phyloP scores from a whole-genome alignment of 1,140 invertebrate genomes.

The Saxidomus purpurata region DNA sequence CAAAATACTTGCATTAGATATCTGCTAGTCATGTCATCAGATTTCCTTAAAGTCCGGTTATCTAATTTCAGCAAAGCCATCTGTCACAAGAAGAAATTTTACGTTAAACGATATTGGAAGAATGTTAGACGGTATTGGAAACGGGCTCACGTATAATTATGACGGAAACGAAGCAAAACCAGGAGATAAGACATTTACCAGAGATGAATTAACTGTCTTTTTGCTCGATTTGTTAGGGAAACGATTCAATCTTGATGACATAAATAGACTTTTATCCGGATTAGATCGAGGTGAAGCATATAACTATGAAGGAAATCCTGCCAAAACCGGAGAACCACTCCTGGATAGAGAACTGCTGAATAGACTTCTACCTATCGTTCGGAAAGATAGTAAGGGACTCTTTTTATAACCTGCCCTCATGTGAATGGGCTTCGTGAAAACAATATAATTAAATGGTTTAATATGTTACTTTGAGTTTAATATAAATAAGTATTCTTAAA shows the following conservation, averaged over 20 bases:
- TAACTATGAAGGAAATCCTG: neutral
- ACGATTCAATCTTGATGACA: neutral
- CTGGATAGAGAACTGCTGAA: neutral
- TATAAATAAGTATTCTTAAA: too few species aligned
- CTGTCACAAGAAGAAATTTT: neutral
- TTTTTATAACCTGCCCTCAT: too few species aligned
- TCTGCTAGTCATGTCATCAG: too few species aligned
- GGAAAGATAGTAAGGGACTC: too few species aligned
- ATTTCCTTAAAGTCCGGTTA: too few species aligned
- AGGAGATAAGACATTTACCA: neutral
- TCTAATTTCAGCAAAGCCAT: too few species aligned
- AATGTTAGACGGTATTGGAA: neutral
- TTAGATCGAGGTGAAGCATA: neutral
- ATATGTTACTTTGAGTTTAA: too few species aligned
- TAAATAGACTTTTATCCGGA: neutral
- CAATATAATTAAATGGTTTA: too few species aligned
- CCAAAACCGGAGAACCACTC: neutral
- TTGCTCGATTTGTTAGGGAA: neutral
- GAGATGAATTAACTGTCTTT: neutral
- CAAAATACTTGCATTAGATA: too few species aligned
- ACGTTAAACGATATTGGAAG: neutral
- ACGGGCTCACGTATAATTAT: neutral
- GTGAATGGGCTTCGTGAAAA: too few species aligned
- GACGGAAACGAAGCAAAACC: neutral
- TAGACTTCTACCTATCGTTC: neutral